phyloP scores from a whole-genome alignment of 2,113 vertebrate species.

The Nothoprocta perdicaria region DNA sequence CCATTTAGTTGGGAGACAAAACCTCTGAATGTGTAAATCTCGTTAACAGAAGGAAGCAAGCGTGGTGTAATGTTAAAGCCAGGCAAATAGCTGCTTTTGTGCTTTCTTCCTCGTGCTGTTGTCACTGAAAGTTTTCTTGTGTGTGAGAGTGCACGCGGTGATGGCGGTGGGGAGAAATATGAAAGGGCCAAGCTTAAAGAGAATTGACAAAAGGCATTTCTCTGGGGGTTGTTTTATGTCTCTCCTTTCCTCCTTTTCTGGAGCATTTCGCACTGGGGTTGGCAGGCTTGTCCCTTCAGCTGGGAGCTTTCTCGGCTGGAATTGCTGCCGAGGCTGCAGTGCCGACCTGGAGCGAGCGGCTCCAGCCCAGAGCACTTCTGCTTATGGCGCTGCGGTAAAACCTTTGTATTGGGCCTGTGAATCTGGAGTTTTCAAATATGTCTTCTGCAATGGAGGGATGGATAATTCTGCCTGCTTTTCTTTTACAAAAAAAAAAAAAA shows the following conservation, averaged over 20 bases:
- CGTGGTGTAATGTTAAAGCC: not conserved
- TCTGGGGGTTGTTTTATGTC: not conserved
- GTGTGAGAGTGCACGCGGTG: not conserved
- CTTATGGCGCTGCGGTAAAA: not conserved
- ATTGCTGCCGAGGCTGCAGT: not conserved
- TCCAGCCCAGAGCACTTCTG: not conserved
- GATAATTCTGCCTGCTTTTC: not conserved
- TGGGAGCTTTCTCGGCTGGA: not conserved
- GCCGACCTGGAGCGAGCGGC: not conserved
- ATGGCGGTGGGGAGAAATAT: not conserved
- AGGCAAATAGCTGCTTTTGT: conserved; percentile 19
- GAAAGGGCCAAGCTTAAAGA: not conserved
- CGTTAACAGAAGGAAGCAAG: conserved; percentile 1
- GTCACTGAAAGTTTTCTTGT: not conserved
- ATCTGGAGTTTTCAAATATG: not conserved
- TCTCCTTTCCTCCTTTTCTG: not conserved
- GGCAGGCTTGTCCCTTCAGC: not conserved
- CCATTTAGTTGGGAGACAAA: not conserved
- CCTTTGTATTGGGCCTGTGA: not conserved
- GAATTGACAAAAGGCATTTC: not conserved
- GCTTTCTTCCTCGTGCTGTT: not conserved
- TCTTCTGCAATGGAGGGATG: not conserved
- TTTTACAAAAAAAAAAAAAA: not conserved
- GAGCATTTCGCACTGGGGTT: not conserved
- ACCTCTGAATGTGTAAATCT: not conserved